A percentile compares a stretch with the other conserved stretches of the same genome.
Evolutionary conservation across 1,140 invertebrate genomes (phyloP).

Genomic region (Cepaea nemoralis): DNA sequence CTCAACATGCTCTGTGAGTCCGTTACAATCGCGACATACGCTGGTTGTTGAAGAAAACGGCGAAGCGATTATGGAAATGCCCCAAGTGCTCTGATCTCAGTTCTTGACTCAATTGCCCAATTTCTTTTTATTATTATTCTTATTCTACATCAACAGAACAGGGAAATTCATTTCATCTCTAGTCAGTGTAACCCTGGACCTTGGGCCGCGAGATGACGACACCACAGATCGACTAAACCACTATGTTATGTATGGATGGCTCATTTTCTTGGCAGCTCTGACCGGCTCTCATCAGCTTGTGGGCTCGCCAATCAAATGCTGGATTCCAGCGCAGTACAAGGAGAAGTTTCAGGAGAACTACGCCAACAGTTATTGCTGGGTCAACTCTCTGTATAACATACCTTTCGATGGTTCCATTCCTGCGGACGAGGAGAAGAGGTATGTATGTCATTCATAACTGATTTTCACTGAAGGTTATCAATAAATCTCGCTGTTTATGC

Average conservation of each 20-base stretch:
- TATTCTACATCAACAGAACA: background rate
- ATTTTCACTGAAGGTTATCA: too few relatives aligned
- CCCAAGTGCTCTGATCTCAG: too few relatives aligned
- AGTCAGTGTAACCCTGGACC: background rate
- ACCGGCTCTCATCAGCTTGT: slow-evolving; percentile 23
- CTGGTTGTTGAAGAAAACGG: too few relatives aligned
- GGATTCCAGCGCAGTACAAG: slow-evolving; percentile 27
- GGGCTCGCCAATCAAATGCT: slow-evolving; percentile 31
- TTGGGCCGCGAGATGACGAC: slow-evolving; percentile 13
- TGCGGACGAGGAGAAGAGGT: slow-evolving; percentile 8
- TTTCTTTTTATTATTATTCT: too few relatives aligned
- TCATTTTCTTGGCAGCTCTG: background rate
- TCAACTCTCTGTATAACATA: slow-evolving; percentile 17
- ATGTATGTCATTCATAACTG: too few relatives aligned
- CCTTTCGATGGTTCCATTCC: slow-evolving; percentile 21
- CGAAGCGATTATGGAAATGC: too few relatives aligned
- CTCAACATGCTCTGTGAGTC: too few relatives aligned
- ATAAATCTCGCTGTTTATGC: too few relatives aligned
- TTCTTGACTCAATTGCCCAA: too few relatives aligned
- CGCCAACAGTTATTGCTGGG: slow-evolving; percentile 37
- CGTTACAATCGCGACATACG: too few relatives aligned
- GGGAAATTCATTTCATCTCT: background rate
- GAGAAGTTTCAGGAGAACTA: slow-evolving; percentile 24
- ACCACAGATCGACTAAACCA: slow-evolving; percentile 28
- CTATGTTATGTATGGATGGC: slow-evolving; percentile 14